A percentile compares a stretch with the other conserved stretches of the same genome.
Evolutionary conservation across 30 jellyfish, hydroid and myxozoan species (phyloP).

Genomic region (Aurelia aurita complex sp. Pacific): DNA sequence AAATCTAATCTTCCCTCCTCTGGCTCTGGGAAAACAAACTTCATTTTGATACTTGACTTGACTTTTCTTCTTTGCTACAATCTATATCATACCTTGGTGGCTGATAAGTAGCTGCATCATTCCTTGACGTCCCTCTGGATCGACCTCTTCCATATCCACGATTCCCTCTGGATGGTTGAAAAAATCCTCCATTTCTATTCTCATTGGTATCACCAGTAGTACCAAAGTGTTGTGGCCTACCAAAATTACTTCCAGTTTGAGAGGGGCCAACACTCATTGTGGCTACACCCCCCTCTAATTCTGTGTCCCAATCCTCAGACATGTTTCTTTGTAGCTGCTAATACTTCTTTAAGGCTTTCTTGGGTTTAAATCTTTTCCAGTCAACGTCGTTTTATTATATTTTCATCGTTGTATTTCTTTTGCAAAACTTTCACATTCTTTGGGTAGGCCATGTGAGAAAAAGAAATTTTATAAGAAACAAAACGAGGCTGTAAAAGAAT

Average conservation of each 20-base stretch:
- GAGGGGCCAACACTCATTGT: constrained; percentile 1
- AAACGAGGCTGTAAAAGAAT: no score
- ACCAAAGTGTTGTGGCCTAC: not conserved
- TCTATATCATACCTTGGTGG: constrained; percentile 3
- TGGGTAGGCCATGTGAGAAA: no score
- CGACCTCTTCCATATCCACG: constrained; percentile 35
- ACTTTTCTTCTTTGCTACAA: not conserved
- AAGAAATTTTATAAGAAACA: no score
- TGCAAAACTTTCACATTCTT: no score
- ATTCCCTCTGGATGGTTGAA: not conserved
- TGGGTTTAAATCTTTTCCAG: no score
- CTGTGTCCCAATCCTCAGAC: constrained; percentile 67
- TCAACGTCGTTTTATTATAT: no score
- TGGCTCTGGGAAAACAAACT: not conserved
- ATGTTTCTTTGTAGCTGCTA: not conserved
- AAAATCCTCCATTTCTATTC: not conserved
- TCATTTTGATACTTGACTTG: not conserved
- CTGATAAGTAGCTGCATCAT: not conserved
- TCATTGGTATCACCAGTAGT: not conserved
- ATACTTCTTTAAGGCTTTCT: no score
- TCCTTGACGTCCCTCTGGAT: not conserved
- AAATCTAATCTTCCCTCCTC: no score
- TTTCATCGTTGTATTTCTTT: no score
- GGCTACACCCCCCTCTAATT: constrained; percentile 45
- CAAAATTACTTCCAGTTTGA: not conserved